Conservation (phyloP, 2,888 invertebrate genomes). For the Petrophora chlorosata region DNA sequence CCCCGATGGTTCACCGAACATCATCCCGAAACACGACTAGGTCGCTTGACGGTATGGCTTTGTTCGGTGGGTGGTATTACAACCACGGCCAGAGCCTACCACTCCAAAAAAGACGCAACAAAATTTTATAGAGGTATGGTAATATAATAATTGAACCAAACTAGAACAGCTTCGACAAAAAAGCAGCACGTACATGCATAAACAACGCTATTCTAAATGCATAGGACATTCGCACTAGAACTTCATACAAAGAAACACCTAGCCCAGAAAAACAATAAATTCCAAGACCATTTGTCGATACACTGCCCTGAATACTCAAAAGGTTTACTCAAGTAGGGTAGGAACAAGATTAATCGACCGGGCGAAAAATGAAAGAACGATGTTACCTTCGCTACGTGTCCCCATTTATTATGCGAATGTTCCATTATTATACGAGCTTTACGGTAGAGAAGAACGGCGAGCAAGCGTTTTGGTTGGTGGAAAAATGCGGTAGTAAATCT, state of each 20-base stretch:
- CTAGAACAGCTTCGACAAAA: too few species aligned
- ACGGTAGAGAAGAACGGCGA: slow-evolving; percentile 27
- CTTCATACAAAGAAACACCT: neutral
- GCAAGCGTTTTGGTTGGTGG: slow-evolving; percentile 6
- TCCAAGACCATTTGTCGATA: slow-evolving; percentile 52
- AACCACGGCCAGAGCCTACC: too few species aligned
- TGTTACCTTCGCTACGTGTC: slow-evolving; percentile 66
- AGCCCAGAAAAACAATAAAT: slow-evolving; percentile 42
- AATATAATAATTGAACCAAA: too few species aligned
- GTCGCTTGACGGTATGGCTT: too few species aligned
- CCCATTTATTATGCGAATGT: slow-evolving; percentile 66
- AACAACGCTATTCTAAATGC: too few species aligned
- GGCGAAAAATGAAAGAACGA: slow-evolving; percentile 70
- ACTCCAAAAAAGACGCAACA: too few species aligned
- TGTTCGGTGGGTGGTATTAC: too few species aligned
- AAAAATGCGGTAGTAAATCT: slow-evolving; percentile 1
- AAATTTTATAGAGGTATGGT: too few species aligned
- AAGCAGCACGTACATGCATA: too few species aligned
- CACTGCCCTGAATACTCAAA: slow-evolving; percentile 45
- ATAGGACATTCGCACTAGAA: neutral
- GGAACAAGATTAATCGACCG: slow-evolving; percentile 66
- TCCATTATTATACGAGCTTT: slow-evolving; percentile 56
- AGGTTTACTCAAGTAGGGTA: slow-evolving; percentile 20
- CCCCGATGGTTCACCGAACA: too few species aligned
- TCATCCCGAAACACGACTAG: too few species aligned